These are phyloP conservation scores for Heliothis peltigera DNA, from an alignment of 2,888 invertebrate species.

Conservation along the genomic window DNA sequence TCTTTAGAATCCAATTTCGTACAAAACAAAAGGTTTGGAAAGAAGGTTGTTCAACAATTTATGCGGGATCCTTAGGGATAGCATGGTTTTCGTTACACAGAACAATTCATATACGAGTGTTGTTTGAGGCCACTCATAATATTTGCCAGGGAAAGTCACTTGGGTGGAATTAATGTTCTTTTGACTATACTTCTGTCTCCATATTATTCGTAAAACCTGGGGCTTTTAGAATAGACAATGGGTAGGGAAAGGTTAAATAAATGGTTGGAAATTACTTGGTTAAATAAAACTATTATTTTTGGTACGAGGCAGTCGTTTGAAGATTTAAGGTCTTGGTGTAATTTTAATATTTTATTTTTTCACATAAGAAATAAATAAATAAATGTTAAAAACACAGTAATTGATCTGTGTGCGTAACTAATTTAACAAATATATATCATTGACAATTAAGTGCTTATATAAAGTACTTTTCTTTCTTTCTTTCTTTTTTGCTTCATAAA, in stretches of 20 bases:
- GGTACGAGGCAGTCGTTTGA: background rate
- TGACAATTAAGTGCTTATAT: background rate
- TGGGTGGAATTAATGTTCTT: slow-evolving; percentile 61
- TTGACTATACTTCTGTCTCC: slow-evolving; percentile 43
- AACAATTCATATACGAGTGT: slow-evolving; percentile 70
- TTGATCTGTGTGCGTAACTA: too few relatives aligned
- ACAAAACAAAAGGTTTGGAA: slow-evolving; percentile 65
- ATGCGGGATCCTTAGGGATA: slow-evolving; percentile 67
- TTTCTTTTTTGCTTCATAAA: too few relatives aligned
- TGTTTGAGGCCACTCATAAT: slow-evolving; percentile 74
- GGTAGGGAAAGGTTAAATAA: slow-evolving; percentile 3
- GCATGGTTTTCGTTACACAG: slow-evolving; percentile 72
- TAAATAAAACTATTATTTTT: background rate
- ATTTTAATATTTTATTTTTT: background rate
- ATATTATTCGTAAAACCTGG: slow-evolving; percentile 41
- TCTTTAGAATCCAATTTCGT: slow-evolving; percentile 65
- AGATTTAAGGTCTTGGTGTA: background rate
- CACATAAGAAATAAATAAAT: too few relatives aligned
- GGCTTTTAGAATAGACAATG: slow-evolving; percentile 40
- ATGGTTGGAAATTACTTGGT: background rate
- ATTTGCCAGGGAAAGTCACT: slow-evolving; percentile 72
- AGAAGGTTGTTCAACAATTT: slow-evolving; percentile 70
- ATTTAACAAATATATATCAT: background rate
- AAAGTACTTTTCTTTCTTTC: too few relatives aligned
- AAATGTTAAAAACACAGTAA: too few relatives aligned